Evolutionary conservation across 2,113 vertebrate species (phyloP).

Genomic region (Calyptomena viridis): DNA sequence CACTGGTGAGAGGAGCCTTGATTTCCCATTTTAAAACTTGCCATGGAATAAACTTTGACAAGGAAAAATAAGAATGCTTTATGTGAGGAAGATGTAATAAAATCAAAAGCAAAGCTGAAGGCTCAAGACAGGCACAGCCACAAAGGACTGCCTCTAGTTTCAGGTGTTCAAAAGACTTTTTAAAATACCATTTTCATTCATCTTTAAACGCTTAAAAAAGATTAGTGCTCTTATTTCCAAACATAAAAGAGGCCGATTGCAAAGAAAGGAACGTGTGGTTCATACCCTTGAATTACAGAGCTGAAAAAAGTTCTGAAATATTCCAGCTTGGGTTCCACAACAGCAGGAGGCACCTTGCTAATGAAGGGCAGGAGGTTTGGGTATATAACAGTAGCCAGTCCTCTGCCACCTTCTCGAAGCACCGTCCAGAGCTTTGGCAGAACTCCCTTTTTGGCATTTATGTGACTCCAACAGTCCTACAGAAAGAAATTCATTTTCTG

Average conservation of each 20-base stretch:
- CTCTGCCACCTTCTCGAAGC: slow-evolving; percentile 88
- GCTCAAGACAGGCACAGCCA: background rate
- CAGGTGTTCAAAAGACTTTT: background rate
- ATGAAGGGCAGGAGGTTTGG: slow-evolving; percentile 92
- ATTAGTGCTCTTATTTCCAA: background rate
- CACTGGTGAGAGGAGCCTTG: background rate
- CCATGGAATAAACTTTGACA: background rate
- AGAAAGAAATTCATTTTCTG: background rate
- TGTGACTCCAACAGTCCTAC: slow-evolving; percentile 93
- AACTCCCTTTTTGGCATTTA: slow-evolving; percentile 89
- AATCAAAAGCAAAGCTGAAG: background rate
- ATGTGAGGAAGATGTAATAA: background rate
- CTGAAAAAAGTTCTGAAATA: slow-evolving; percentile 87
- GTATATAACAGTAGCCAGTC: slow-evolving; percentile 86
- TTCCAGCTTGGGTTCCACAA: slow-evolving; percentile 82
- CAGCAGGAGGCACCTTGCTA: slow-evolving; percentile 84
- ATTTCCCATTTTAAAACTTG: background rate
- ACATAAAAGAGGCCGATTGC: background rate
- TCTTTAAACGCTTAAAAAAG: background rate
- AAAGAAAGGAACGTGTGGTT: background rate
- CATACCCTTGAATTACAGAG: slow-evolving; percentile 86
- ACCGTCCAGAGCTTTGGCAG: slow-evolving; percentile 89
- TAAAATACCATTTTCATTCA: background rate
- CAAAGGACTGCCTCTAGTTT: background rate
- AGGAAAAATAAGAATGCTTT: background rate